Base-by-base conservation (phyloP, 2,888 invertebrate species). In the Adelphocoris suturalis region DNA sequence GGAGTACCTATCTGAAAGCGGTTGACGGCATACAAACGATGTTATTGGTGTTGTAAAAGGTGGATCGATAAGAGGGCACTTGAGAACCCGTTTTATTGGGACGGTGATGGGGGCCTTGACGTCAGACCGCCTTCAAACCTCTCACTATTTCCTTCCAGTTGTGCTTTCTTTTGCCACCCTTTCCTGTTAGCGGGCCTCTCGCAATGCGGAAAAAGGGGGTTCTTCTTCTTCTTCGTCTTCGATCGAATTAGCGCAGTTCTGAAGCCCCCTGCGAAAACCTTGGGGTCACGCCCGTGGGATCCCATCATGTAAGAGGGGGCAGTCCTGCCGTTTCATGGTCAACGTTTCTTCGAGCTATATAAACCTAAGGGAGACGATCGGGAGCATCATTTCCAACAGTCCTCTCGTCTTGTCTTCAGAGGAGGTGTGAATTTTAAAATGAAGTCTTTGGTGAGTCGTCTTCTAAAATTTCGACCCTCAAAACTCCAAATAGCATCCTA, bases 371-470 rank as follows among this genome's bases (percentile, higher is more conserved):
- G 28, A 46, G 55, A 76, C 76, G 57, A 78, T 46, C 27, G 16
- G 55, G 27, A 48, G 76, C 88, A 88, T 88, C 88, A 88, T 78
- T 88, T 48, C 88, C 78, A 80, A 88, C 88, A 88, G 88, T 88
- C 88, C 88, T 88, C 88, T 76, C 76, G 86, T 86, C 48, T 48
- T 23, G 88, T 78, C 88, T 88, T 78, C 88, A 80, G 88, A 88
- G 88, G 88, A 88, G 88, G 88, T 88, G 52, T 68, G 78, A 52
- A 76, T 37, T n/a, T 61, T 75, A 86, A 13, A 47, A 86, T 88
- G 88, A 88, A 88, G 55, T 88, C 88, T 78, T 88, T 88, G 88
- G 88, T 88, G 37, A 88, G 88, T 88, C 76, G 13, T n/a, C 14
- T 76, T n/a, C 23, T 28, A 3, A 11, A 52, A 52, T 52, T 52